Conservation (phyloP, 2,797 vertebrate genomes). For the Liparis tanakae region DNA sequence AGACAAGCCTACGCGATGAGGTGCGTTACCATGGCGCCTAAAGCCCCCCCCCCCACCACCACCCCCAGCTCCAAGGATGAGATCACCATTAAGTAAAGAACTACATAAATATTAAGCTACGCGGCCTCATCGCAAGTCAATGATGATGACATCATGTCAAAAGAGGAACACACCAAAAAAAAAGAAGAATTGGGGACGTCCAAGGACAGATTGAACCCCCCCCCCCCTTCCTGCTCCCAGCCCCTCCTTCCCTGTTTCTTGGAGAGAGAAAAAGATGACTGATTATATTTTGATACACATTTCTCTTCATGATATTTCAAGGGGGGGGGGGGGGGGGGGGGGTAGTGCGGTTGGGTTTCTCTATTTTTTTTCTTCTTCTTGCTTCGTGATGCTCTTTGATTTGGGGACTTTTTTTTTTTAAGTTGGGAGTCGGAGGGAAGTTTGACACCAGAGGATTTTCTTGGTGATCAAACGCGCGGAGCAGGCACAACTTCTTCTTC, state of each 20-base stretch:
- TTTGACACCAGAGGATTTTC: slow-evolving; percentile 70
- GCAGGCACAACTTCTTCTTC: slow-evolving; percentile 67
- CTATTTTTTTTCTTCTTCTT: slow-evolving; percentile 51
- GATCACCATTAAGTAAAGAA: slow-evolving; percentile 63
- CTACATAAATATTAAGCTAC: slow-evolving; percentile 55
- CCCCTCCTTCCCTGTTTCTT: slow-evolving; percentile 46
- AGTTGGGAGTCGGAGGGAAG: slow-evolving; percentile 57
- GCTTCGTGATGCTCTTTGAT: slow-evolving; percentile 67
- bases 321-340: slow-evolving; percentile 10
- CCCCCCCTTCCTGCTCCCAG: background rate
- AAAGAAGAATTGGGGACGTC: slow-evolving; percentile 35
- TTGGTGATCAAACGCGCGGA: slow-evolving; percentile 59
- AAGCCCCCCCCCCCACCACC: slow-evolving; percentile 23
- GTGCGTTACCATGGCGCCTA: slow-evolving; percentile 50
- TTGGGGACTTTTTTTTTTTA: slow-evolving; percentile 50
- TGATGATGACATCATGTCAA: slow-evolving; percentile 61
- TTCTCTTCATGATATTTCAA: slow-evolving; percentile 71
- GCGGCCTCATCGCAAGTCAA: slow-evolving; percentile 46
- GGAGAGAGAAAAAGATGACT: slow-evolving; percentile 53
- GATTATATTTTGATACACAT: slow-evolving; percentile 70
- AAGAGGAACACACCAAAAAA: too few species aligned
- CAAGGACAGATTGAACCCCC: slow-evolving; percentile 63
- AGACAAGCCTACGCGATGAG: slow-evolving; percentile 53
- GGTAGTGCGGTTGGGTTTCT: slow-evolving; percentile 45
- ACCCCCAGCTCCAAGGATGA: slow-evolving; percentile 53